Evolutionary conservation across 2,113 vertebrate species (phyloP).

Genomic region (Jaculus jaculus): DNA sequence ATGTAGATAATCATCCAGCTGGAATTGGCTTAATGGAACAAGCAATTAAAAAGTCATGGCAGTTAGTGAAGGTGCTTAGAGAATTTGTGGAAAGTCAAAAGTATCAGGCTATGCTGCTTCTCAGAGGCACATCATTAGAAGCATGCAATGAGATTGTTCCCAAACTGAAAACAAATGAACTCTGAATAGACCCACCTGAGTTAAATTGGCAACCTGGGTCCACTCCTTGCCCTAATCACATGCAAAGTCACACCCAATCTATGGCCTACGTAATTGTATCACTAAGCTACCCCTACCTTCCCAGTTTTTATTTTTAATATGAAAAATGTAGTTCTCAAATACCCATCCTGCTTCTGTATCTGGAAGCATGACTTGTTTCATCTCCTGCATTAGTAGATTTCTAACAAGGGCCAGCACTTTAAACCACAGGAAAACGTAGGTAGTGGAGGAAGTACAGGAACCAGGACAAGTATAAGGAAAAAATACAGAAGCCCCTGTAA

Average conservation of each 20-base stretch:
- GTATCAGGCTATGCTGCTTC: neutral
- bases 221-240: fast-evolving
- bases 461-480: neutral
- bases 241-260: fast-evolving
- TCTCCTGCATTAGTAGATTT: neutral
- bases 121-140: neutral
- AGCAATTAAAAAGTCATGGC: constrained; percentile 34
- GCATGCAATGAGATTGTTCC: neutral
- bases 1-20: constrained; percentile 56
- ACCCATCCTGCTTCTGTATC: neutral
- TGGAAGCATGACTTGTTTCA: fast-evolving
- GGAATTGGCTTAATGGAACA: constrained; percentile 42
- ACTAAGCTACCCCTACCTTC: neutral
- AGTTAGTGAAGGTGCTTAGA: constrained; percentile 15
- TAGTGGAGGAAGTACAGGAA: neutral
- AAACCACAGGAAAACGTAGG: neutral
- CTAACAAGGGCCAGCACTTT: neutral
- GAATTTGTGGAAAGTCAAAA: constrained; percentile 30
- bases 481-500: neutral
- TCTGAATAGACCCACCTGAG: neutral
- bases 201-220: neutral
- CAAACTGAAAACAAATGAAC: neutral
- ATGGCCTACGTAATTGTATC: neutral
- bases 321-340: neutral
- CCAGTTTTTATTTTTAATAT: neutral